phyloP scores from a whole-genome alignment of 1,140 invertebrate genomes.

The Drosophila grimshawi region DNA sequence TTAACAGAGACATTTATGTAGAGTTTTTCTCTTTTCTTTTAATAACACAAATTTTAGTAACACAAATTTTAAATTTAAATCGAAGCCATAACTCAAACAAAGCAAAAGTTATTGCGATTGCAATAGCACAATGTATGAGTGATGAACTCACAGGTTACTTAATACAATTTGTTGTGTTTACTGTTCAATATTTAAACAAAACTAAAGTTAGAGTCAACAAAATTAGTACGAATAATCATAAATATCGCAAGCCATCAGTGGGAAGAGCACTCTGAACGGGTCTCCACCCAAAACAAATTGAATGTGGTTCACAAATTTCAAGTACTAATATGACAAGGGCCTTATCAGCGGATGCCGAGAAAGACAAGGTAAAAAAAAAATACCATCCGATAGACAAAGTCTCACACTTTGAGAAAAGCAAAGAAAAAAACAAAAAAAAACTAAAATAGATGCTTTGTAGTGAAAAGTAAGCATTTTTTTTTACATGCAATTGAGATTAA shows the following conservation, averaged over 20 bases:
- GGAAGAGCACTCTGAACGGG: background rate
- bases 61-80: background rate
- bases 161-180: constrained; percentile 26
- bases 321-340: constrained; percentile 17
- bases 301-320: constrained; percentile 13
- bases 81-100: background rate
- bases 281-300: constrained; percentile 8
- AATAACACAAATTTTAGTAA: too few relatives aligned
- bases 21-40: too few relatives aligned
- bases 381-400: background rate
- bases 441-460: background rate
- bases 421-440: background rate
- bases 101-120: background rate
- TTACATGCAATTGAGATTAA: too few relatives aligned
- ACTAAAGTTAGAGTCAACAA: constrained; percentile 20
- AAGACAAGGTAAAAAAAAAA: background rate
- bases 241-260: constrained; percentile 1
- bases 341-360: constrained; percentile 30
- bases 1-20: too few relatives aligned
- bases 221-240: constrained; percentile 17
- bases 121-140: background rate
- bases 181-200: constrained; percentile 21
- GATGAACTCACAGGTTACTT: constrained; percentile 9
- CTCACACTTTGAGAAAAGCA: background rate
- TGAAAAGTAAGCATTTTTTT: too few relatives aligned